Evolutionary conservation across 2,797 vertebrate genomes (phyloP).

Genomic region (Spondyliosoma cantharus): DNA sequence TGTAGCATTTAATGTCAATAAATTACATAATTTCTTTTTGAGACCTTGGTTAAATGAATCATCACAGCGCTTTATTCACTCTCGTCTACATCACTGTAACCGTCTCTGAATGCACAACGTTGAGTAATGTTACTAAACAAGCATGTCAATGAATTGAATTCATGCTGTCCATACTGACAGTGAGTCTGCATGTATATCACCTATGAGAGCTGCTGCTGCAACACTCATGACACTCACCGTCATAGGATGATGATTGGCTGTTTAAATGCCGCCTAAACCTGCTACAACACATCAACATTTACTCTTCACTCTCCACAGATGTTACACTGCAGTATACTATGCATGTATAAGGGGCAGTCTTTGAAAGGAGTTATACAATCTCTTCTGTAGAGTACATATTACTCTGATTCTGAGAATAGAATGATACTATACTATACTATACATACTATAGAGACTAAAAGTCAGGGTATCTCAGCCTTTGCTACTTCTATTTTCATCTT

Average conservation of each 20-base stretch:
- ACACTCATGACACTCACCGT: too few relatives aligned
- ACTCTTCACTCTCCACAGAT: neutral
- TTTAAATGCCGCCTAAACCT: neutral
- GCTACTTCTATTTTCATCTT: too few relatives aligned
- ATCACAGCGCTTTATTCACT: neutral
- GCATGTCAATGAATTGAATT: neutral
- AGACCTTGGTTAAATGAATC: neutral
- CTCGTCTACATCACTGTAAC: neutral
- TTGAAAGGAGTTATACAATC: neutral
- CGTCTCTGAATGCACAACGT: neutral
- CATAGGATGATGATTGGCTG: neutral
- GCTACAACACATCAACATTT: neutral
- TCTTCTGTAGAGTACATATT: neutral
- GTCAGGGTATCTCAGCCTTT: too few relatives aligned
- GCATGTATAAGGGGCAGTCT: neutral
- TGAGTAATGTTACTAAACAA: neutral
- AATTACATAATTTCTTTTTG: neutral
- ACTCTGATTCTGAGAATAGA: too few relatives aligned
- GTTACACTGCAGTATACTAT: neutral
- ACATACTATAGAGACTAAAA: too few relatives aligned
- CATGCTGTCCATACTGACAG: neutral
- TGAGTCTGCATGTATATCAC: neutral
- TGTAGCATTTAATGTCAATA: neutral
- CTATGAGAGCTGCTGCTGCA: neutral
- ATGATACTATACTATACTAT: too few relatives aligned